Percentiles rank a stretch among this genome's conserved stretches.
Conservation (phyloP, 2,113 vertebrate species). For the Lethenteron reissneri region DNA sequence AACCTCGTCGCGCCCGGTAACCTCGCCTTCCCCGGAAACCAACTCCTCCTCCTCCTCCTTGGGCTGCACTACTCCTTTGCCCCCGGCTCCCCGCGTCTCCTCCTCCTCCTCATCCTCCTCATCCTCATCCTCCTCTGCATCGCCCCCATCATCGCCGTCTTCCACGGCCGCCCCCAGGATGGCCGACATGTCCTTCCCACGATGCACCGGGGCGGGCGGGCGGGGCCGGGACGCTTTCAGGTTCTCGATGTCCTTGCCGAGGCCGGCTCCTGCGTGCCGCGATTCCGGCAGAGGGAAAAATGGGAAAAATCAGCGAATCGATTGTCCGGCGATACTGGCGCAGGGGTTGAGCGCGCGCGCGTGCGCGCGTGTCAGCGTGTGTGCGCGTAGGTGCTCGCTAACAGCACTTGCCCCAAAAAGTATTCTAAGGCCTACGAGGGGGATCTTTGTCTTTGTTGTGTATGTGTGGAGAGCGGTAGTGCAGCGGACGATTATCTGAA, state of each 20-base stretch:
- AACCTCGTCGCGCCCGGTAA: no score
- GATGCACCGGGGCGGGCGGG: slow-evolving; percentile 25
- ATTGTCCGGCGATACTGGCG: not conserved
- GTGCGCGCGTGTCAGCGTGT: not conserved
- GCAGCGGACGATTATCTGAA: no score
- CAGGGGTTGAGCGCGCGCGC: not conserved
- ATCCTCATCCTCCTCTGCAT: slow-evolving; percentile 11
- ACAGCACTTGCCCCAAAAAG: not conserved
- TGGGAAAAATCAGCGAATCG: not conserved
- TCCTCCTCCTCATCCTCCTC: slow-evolving; percentile 60
- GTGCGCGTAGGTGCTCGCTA: not conserved
- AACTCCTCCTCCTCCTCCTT: slow-evolving; percentile 21
- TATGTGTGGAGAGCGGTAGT: no score
- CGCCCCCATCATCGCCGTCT: slow-evolving; percentile 29
- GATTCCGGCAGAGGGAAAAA: not conserved
- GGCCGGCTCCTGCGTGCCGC: slow-evolving; percentile 25
- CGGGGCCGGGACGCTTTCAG: slow-evolving; percentile 25
- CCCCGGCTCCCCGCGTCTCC: slow-evolving; percentile 83
- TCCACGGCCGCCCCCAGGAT: slow-evolving; percentile 61
- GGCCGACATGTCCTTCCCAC: slow-evolving; percentile 74
- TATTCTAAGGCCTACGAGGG: no score
- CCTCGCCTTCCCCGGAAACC: slow-evolving; percentile 50
- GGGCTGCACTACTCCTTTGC: slow-evolving; percentile 32
- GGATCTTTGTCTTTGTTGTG: no score
- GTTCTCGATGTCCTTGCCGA: slow-evolving; percentile 40